Percentiles rank a stretch among this genome's conserved stretches.
Conservation (phyloP, 2,888 invertebrate species). For the Taenaris catops region DNA sequence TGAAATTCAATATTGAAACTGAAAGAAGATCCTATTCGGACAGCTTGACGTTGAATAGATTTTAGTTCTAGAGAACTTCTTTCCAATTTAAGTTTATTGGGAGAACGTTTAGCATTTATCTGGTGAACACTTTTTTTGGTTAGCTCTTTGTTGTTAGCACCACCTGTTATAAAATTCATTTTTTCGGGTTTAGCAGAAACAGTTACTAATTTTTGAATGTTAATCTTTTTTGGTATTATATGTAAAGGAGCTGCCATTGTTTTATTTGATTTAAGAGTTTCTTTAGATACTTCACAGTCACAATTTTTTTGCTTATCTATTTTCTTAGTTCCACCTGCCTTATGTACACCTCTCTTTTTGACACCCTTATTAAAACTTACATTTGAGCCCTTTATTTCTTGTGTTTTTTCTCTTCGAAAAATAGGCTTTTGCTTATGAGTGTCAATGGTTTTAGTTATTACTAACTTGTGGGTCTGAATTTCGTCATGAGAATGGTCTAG, state of each 20-base stretch:
- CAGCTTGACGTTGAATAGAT: constrained; percentile 25
- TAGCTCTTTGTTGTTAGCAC: too few relatives aligned
- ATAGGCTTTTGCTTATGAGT: constrained; percentile 10
- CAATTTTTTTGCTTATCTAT: constrained; percentile 2
- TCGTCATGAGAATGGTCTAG: constrained; percentile 8
- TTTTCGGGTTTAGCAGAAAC: not conserved
- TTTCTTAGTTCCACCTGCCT: constrained; percentile 4
- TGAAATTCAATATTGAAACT: constrained; percentile 37
- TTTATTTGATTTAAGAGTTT: constrained; percentile 1
- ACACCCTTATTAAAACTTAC: not conserved
- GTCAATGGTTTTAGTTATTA: not conserved
- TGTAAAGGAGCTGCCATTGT: not conserved
- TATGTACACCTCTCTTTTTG: constrained; percentile 1
- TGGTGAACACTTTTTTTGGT: constrained; percentile 1
- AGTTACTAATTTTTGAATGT: not conserved
- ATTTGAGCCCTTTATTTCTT: not conserved
- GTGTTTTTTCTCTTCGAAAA: constrained; percentile 5
- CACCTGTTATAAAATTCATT: too few relatives aligned
- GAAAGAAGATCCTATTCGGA: constrained; percentile 36
- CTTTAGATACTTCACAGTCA: not conserved
- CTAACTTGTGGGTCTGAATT: constrained; percentile 9
- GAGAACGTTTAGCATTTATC: not conserved
- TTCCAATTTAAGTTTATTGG: not conserved
- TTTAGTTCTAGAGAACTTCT: constrained; percentile 7
- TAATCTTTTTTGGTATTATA: constrained; percentile 1